Percentiles rank a stretch among this genome's conserved stretches.
These are phyloP conservation scores for Lasioglossum albipes DNA, from an alignment of 1,140 invertebrate species.

Conservation along the genomic window DNA sequence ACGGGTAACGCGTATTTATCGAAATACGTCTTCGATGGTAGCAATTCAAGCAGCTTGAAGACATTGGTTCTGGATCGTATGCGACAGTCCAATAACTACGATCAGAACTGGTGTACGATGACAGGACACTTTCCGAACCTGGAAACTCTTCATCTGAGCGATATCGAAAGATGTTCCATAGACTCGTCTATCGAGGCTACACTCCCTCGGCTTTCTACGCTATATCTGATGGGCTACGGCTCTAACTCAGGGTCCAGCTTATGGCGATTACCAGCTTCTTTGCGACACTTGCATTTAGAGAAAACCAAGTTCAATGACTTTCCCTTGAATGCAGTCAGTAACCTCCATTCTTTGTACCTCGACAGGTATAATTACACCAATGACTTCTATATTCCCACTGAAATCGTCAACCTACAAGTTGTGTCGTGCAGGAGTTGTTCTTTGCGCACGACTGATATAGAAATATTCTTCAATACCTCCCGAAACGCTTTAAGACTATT, in stretches of 20 bases:
- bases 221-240: slow-evolving; percentile 14
- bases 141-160: slow-evolving; percentile 5
- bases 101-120: too few relatives aligned
- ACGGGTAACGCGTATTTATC: too few relatives aligned
- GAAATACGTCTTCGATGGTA: too few relatives aligned
- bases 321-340: not conserved
- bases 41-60: too few relatives aligned
- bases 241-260: too few relatives aligned
- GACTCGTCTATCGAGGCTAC: too few relatives aligned
- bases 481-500: not conserved
- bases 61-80: not conserved
- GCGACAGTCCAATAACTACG: too few relatives aligned
- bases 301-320: not conserved
- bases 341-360: slow-evolving; percentile 6
- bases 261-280: not conserved
- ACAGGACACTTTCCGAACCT: not conserved
- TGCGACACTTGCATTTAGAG: slow-evolving; percentile 17
- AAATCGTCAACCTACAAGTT: not conserved
- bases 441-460: not conserved
- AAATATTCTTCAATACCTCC: too few relatives aligned
- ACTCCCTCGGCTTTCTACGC: not conserved
- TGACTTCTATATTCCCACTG: not conserved
- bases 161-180: too few relatives aligned
- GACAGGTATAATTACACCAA: not conserved
- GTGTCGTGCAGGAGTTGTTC: not conserved